Evolutionary conservation across 1,140 invertebrate genomes (phyloP).

Genomic region (Druon quercuslanigerum): DNA sequence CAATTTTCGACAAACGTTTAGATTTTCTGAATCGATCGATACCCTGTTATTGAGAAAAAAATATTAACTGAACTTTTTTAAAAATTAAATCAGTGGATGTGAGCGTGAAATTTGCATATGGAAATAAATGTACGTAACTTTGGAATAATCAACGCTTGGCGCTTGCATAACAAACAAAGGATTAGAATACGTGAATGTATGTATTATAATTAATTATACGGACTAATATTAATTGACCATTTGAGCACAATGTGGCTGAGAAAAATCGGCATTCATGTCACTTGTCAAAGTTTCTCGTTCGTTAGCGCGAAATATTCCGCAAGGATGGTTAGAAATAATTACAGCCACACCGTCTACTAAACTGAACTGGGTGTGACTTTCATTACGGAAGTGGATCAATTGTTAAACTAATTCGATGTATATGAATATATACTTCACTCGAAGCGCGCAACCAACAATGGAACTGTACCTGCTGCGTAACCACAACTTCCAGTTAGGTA

Average conservation of each 20-base stretch:
- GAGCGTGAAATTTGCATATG: constrained; percentile 7
- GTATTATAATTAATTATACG: constrained; percentile 15
- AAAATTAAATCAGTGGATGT: not conserved
- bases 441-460: constrained; percentile 16
- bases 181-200: constrained; percentile 27
- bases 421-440: constrained; percentile 21
- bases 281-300: not conserved
- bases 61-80: too few species aligned
- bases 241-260: not conserved
- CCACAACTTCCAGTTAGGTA: constrained; percentile 27
- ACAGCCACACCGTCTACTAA: constrained; percentile 14
- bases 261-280: constrained; percentile 3
- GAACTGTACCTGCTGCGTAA: constrained; percentile 27
- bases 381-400: constrained; percentile 28
- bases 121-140: constrained; percentile 17
- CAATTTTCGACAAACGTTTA: too few species aligned
- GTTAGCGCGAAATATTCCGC: not conserved
- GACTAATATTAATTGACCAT: constrained; percentile 12
- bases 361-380: constrained; percentile 7
- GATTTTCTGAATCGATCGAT: too few species aligned
- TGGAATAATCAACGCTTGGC: not conserved
- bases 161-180: constrained; percentile 17
- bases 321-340: constrained; percentile 29
- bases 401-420: constrained; percentile 30
- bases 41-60: too few species aligned